Conservation (phyloP, 2,888 invertebrate species). For the Tetranychus piercei region DNA sequence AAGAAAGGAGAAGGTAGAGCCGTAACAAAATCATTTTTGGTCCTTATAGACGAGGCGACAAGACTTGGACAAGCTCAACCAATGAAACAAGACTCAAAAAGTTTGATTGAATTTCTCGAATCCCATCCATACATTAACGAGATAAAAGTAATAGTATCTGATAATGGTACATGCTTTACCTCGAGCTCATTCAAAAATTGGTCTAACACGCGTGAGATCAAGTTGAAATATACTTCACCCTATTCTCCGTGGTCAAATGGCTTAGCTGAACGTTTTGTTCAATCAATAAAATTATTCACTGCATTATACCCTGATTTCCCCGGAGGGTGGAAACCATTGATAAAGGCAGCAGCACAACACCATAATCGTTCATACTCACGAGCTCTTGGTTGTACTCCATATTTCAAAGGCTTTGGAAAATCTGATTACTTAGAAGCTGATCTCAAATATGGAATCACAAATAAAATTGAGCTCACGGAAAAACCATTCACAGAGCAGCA, state of each 20-base stretch:
- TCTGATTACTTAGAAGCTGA: background rate
- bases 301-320: background rate
- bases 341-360: background rate
- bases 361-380: background rate
- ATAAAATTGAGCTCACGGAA: background rate
- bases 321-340: background rate
- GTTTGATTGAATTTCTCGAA: background rate
- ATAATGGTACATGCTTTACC: background rate
- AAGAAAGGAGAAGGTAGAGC: background rate
- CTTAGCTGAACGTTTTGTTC: background rate
- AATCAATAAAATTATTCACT: background rate
- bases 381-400: background rate
- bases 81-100: constrained; percentile 1
- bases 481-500: constrained; percentile 5
- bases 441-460: background rate
- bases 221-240: background rate
- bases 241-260: background rate
- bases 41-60: background rate
- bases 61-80: background rate
- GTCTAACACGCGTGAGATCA: background rate
- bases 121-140: background rate
- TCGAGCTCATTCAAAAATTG: background rate
- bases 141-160: background rate
- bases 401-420: background rate
- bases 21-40: background rate